phyloP scores from a whole-genome alignment of 30 jellyfish, hydroid and myxozoan species.

The Aurelia aurita complex sp. Pacific region DNA sequence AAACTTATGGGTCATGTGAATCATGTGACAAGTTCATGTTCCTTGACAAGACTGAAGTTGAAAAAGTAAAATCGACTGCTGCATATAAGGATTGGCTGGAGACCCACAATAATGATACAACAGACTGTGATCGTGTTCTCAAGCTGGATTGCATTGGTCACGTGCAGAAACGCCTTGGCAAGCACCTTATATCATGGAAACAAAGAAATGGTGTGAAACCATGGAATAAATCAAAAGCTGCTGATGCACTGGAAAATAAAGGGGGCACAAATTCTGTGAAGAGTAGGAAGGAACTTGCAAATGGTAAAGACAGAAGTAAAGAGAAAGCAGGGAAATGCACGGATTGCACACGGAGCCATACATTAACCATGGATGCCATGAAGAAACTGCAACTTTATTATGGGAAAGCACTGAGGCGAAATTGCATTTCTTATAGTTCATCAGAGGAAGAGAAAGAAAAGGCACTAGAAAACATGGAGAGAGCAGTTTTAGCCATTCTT shows the following conservation, averaged over 20 bases:
- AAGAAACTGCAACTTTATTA: conserved; percentile 37
- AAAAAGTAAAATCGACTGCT: neutral
- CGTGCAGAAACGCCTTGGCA: conserved; percentile 48
- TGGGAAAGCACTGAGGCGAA: conserved; percentile 32
- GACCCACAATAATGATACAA: neutral
- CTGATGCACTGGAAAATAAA: neutral
- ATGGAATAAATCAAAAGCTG: conserved; percentile 34
- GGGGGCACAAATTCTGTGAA: conserved; percentile 10
- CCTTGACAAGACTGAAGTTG: neutral
- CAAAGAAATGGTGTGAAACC: conserved; percentile 27
- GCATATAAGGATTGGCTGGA: conserved; percentile 4
- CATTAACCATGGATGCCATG: conserved; percentile 17
- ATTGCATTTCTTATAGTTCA: conserved; percentile 26
- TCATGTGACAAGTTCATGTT: too few species aligned
- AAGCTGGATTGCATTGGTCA: conserved; percentile 53
- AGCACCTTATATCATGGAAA: conserved; percentile 24
- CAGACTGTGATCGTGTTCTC: conserved; percentile 21
- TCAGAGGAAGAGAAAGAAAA: neutral
- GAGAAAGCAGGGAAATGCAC: conserved; percentile 5
- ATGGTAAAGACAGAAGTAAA: neutral
- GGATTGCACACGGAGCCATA: conserved; percentile 26
- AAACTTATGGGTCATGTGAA: neutral
- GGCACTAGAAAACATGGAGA: conserved; percentile 21
- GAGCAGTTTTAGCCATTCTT: conserved; percentile 18
- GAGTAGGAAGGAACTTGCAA: neutral